Evolutionary conservation across 2,888 invertebrate species (phyloP), one percentile per base, ranked within the genome.

Genomic region (Hoplodrina blanda): DNA sequence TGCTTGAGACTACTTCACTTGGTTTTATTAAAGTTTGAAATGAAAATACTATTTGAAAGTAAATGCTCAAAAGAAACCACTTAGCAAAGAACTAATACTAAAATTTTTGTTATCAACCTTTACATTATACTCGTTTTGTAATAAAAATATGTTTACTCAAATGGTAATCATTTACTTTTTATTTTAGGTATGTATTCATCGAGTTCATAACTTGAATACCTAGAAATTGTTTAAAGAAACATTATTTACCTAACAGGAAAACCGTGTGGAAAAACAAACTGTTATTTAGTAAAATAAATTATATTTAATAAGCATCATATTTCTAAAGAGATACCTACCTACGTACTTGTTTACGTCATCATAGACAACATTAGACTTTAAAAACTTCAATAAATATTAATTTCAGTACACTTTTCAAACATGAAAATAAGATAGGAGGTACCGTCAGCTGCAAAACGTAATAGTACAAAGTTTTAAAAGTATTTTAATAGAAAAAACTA

Each of bases 381-480:
- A 41, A 44, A 50, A 60, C 20, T 20, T 64, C n/a, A 60, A 60
- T 59, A 49, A 17, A 49, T n/a, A 49, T 17, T 25, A 20, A 69
- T 80, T 54, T 54, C 67, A 77, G 37, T 70, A 70, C 73, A 78
- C 73, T 84, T 76, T 71, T 55, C 72, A 71, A 78, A 78, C 68
- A 71, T 69, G 49, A 78, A 71, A 68, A 13, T 41, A 41, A 5
- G 41, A 37, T 37, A 41, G 41, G 13, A 41, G 64, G 62, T 50
- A 55, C 25, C 15, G 19, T 57, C 52, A 53, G 41, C 33, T 63
- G 25, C n/a, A 11, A 44, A 63, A 11, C 41, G 7, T 68, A 11
- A 49, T 66, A 54, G 15, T 15, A 2, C 2, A 19, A 20, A 20
- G 10, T 37, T 44, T 53, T 44, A 10, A 53, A 66, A 30, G n/a